A percentile compares a stretch with the other conserved stretches of the same genome.
These are phyloP conservation scores for Notamacropus eugenii DNA, from an alignment of 2,797 vertebrate species.

Conservation along the genomic window DNA sequence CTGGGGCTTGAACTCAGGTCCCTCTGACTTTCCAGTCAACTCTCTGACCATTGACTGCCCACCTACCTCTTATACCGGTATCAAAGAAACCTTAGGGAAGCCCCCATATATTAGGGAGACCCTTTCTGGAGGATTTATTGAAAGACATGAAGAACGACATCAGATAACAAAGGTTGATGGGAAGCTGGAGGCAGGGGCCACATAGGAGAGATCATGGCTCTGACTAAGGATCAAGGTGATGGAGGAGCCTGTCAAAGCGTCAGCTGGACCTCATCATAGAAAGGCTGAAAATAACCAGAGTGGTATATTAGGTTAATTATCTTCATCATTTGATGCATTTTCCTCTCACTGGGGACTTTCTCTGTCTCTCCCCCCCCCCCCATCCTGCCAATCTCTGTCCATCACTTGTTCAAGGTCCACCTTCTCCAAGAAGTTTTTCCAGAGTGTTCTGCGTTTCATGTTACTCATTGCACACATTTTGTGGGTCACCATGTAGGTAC, in stretches of 20 bases:
- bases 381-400: background rate
- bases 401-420: background rate
- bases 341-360: background rate
- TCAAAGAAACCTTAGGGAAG: background rate
- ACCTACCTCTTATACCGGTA: background rate
- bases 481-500: background rate
- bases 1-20: background rate
- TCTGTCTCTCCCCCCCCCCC: background rate
- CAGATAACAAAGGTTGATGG: background rate
- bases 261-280: background rate
- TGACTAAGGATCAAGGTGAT: background rate
- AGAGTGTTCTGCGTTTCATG: background rate
- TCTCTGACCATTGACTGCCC: background rate
- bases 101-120: background rate
- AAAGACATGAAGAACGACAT: background rate
- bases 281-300: background rate
- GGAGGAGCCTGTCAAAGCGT: background rate
- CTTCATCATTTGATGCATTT: background rate
- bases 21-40: background rate
- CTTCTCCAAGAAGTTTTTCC: background rate
- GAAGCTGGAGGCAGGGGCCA: background rate
- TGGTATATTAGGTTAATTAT: background rate
- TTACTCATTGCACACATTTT: background rate
- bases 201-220: background rate
- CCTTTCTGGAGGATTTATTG: background rate